Evolutionary conservation across 2,888 invertebrate species (phyloP).

Genomic region (Leptinotarsa juncta): DNA sequence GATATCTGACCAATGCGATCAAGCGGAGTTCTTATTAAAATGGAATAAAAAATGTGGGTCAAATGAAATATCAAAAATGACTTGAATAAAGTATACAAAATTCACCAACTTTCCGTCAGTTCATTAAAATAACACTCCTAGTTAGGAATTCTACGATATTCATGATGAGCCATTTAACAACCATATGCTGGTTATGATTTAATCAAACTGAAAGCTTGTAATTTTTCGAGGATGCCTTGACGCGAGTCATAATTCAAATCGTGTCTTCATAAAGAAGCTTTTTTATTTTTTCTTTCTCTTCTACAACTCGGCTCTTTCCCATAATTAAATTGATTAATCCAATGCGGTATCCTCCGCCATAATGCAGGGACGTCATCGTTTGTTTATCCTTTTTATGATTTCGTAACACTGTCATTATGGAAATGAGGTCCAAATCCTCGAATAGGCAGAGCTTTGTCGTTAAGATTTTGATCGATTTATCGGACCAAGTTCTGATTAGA

Average conservation of each 20-base stretch:
- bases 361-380: conserved; percentile 4
- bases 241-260: conserved; percentile 18
- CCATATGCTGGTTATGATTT: conserved; percentile 27
- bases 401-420: conserved; percentile 17
- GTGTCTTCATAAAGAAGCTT: conserved; percentile 11
- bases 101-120: background rate
- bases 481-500: background rate
- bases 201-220: conserved; percentile 26
- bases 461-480: conserved; percentile 1
- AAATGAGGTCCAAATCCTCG: conserved; percentile 8
- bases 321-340: conserved; percentile 25
- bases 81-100: background rate
- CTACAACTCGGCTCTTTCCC: conserved; percentile 19
- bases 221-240: conserved; percentile 20
- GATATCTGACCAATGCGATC: too few relatives aligned
- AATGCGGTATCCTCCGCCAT: conserved; percentile 1
- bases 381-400: conserved; percentile 8
- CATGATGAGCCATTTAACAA: background rate
- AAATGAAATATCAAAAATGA: too few relatives aligned
- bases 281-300: conserved; percentile 18
- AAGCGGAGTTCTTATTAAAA: too few relatives aligned
- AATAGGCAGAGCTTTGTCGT: background rate
- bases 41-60: too few relatives aligned
- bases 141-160: background rate
- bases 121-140: background rate